These are phyloP conservation scores for Spatulosminthurus flaviceps DNA, from an alignment of 2,888 invertebrate species.

Conservation along the genomic window DNA sequence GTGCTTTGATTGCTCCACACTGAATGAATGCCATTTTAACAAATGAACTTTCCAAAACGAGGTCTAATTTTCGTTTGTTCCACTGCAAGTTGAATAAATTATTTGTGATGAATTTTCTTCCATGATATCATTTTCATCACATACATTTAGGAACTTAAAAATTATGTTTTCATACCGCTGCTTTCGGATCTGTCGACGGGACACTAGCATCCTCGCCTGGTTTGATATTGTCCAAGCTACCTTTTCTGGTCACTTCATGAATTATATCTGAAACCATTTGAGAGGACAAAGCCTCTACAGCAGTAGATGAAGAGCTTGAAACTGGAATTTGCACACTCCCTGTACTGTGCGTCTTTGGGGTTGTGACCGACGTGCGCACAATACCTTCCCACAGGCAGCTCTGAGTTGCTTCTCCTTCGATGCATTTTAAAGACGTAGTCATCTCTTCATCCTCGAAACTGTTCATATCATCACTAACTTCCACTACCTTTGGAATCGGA, in stretches of 20 bases:
- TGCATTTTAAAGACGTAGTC: slow-evolving; percentile 60
- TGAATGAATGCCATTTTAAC: slow-evolving; percentile 68
- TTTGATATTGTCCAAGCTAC: slow-evolving; percentile 45
- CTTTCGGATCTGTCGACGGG: neutral
- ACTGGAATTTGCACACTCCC: slow-evolving; percentile 30
- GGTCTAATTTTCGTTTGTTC: slow-evolving; percentile 68
- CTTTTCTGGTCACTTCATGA: slow-evolving; percentile 60
- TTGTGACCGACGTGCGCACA: neutral
- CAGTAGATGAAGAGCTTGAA: slow-evolving; percentile 52
- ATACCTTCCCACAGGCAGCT: slow-evolving; percentile 52
- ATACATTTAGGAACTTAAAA: neutral
- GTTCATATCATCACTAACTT: slow-evolving; percentile 11
- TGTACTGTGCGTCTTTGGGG: neutral
- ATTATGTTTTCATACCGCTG: neutral
- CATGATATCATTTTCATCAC: neutral
- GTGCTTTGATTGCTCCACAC: slow-evolving; percentile 71
- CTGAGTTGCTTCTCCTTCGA: slow-evolving; percentile 57
- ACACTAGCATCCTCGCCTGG: slow-evolving; percentile 10
- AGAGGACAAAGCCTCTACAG: slow-evolving; percentile 61
- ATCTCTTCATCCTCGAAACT: slow-evolving; percentile 56
- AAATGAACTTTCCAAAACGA: slow-evolving; percentile 62
- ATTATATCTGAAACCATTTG: slow-evolving; percentile 63
- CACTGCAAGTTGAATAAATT: slow-evolving; percentile 59
- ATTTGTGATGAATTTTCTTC: neutral
- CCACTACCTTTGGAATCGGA: neutral